Evolutionary conservation across 1,140 invertebrate species (phyloP), one percentile per base, ranked within the genome.

Genomic region (Caenorhabditis remanei): DNA sequence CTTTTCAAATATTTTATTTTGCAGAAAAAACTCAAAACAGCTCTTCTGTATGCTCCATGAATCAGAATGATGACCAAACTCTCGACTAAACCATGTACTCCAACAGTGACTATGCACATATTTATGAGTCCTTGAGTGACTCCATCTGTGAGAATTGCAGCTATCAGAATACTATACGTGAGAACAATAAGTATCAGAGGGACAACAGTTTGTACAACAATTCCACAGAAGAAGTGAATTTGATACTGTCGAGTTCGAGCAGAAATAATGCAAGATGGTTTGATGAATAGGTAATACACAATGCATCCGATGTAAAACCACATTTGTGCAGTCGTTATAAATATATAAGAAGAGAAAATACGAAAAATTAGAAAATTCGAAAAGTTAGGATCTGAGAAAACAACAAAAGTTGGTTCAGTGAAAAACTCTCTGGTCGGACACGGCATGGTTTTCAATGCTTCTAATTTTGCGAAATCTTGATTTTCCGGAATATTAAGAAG

Each of bases 341-440:
- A 16, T 53, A 16, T 16, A 9, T 13, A 16, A 9, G 4, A 53
- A 9, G 50, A 16, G 4, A 53, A 16, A 53, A 53, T 16, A 53
- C 9, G 9, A 53, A 53, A 53, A 1, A 9, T 13, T 13, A 53
- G 9, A 13, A 58, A 19, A 1, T 58, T 58, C 16, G 19, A 7
- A 1, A 16, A 14, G n/a, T 19, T 7, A 1, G 14, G 14, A 58
- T 58, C 56, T 19, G 56, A 65, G 9, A 65, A 65, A 8, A 65
- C 21, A 4, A 65, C 32, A 40, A 32, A 65, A 4, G 32, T 16
- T 40, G 61, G 32, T 13, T 65, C 32, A 11, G 21, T 40, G 24
- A 65, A 65, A 40, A 65, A 65, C 61, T 65, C 61, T 65, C 61
- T 65, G 11, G 61, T 65, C 8, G 61, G 61, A 40, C 61, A 65